Evolutionary conservation across 2,797 vertebrate species (phyloP).

Genomic region (Holocentrus rufus): DNA sequence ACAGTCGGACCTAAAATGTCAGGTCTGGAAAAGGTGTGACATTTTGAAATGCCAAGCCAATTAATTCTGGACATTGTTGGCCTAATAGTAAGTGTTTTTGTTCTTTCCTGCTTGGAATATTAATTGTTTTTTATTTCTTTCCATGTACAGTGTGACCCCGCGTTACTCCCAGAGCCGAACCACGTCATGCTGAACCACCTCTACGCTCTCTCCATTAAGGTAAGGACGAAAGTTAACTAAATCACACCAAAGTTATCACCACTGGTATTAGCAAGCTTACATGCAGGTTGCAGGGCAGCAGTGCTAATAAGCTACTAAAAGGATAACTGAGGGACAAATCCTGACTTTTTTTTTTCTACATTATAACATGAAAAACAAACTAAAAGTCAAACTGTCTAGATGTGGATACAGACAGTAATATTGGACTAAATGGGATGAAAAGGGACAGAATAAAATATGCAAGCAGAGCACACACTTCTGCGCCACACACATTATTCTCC

Average conservation of each 20-base stretch:
- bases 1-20: no score
- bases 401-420: constrained; percentile 16
- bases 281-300: not conserved
- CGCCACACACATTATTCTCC: constrained; percentile 13
- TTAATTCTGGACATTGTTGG: no score
- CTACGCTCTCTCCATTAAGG: constrained; percentile 98
- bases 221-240: constrained; percentile 60
- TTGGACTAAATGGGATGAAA: not conserved
- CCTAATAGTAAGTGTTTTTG: not conserved
- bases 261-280: constrained; percentile 11
- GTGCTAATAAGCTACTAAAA: constrained; percentile 44
- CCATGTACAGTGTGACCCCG: constrained; percentile 91
- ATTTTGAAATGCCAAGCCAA: not conserved
- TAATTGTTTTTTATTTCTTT: constrained; percentile 1
- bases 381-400: not conserved
- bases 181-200: constrained; percentile 99
- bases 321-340: constrained; percentile 31
- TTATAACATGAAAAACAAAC: constrained; percentile 44
- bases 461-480: constrained; percentile 3
- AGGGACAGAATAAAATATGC: not conserved
- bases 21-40: not conserved
- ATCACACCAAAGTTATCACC: not conserved
- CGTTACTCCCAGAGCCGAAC: constrained; percentile 96
- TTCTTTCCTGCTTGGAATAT: not conserved
- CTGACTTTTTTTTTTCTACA: constrained; percentile 11